Evolutionary conservation across 2,797 vertebrate genomes (phyloP).

Genomic region (Enteromius mattozi): DNA sequence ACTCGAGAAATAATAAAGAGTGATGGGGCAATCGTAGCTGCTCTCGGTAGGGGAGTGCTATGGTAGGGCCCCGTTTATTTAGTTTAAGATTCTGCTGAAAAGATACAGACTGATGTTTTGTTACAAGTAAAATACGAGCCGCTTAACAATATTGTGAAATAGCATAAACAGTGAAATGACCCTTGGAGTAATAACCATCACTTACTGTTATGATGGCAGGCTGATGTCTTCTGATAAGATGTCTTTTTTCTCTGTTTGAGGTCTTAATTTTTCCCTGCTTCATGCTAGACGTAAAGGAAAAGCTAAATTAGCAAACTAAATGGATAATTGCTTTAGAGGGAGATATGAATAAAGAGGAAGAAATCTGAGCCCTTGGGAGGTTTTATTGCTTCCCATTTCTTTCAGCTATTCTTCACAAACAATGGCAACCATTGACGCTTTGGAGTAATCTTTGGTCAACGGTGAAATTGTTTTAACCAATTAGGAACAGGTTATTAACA

Average conservation of each 20-base stretch:
- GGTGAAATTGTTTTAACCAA: slow-evolving; percentile 5
- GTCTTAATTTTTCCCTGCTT: slow-evolving; percentile 29
- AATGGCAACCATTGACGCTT: slow-evolving; percentile 47
- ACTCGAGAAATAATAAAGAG: slow-evolving; percentile 52
- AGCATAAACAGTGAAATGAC: slow-evolving; percentile 61
- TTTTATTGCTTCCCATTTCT: slow-evolving; percentile 54
- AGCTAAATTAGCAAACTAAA: slow-evolving; percentile 54
- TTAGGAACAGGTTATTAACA: slow-evolving; percentile 65
- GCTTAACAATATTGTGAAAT: slow-evolving; percentile 61
- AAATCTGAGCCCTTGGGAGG: slow-evolving; percentile 51
- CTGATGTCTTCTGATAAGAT: slow-evolving; percentile 55
- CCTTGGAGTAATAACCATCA: slow-evolving; percentile 58
- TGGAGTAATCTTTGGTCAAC: slow-evolving; percentile 14
- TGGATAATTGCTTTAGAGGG: slow-evolving; percentile 53
- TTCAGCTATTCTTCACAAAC: slow-evolving; percentile 47
- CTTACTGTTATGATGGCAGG: slow-evolving; percentile 40
- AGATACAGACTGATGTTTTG: slow-evolving; percentile 60
- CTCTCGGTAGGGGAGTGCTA: slow-evolving; percentile 55
- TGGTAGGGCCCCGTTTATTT: slow-evolving; percentile 57
- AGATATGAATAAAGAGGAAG: slow-evolving; percentile 54
- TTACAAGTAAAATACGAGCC: slow-evolving; percentile 61
- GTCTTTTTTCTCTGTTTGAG: slow-evolving; percentile 34
- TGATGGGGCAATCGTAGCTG: slow-evolving; percentile 45
- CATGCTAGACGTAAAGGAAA: slow-evolving; percentile 54
- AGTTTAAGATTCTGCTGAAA: slow-evolving; percentile 60